Base-by-base conservation (phyloP, 2,888 invertebrate species). In the Operophtera brumata region DNA sequence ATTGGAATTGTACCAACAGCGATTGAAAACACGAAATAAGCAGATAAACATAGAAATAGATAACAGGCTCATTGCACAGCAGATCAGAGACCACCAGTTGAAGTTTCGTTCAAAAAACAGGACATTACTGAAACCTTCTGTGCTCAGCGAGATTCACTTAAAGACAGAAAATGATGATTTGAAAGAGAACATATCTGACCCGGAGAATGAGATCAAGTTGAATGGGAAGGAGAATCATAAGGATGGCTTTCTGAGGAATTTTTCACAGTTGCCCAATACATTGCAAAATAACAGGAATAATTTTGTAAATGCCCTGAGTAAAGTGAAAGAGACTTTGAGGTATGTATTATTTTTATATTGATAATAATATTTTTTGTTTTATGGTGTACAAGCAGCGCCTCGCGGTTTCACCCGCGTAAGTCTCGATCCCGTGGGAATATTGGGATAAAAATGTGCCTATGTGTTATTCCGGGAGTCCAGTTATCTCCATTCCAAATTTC, bases 1-100 rank as follows among this genome's bases (percentile, higher is more conserved):
- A 66, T 76, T 92, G 39, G 91, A 94, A 62, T 64, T 90, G 10
- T 91, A 90, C 67, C 91, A 91, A 68, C 86, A 88, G 61, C 77
- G 84, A 30, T 64, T 90, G 20, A 90, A 86, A 67, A 75, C 83
- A 6, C 79, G 83, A 53, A 90, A 90, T 66, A 89, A 85, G 57
- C 84, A 83, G 56, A 72, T 85, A 0, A 86, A 86, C 55, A 77
- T 81, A 56, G 90, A 90, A 53, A 84, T 82, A 71, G 91, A 90
- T 54, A 84, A 85, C 56, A 78, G 77, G 44, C 83, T 82, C 62
- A 79, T 91, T 7, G 90, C 90, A 12, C 86, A 88, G 61, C 91
- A 91, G 66, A 62, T 91, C 13, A 71, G 83, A 63, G 90, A 91
- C 54, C 84, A 91, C 52, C 87, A 86, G 63, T 48, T 82, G 35